These are phyloP conservation scores for Lasioglossum zephyrum DNA, from an alignment of 2,888 invertebrate species.

Conservation along the genomic window DNA sequence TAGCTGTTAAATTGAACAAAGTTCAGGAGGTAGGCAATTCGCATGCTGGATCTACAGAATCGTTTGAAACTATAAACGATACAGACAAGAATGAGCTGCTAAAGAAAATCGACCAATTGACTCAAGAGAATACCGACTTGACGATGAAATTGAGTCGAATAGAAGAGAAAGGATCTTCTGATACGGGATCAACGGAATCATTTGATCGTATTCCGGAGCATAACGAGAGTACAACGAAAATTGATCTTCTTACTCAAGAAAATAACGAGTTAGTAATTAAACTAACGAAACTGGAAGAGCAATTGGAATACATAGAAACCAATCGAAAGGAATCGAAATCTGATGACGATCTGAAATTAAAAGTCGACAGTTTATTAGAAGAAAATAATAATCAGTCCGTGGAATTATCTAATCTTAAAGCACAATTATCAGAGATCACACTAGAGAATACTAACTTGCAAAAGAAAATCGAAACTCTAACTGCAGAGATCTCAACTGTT, in stretches of 20 bases:
- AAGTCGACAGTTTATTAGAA: conserved; percentile 58
- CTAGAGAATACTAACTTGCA: conserved; percentile 65
- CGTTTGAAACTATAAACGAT: conserved; percentile 78
- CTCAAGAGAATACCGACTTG: conserved; percentile 78
- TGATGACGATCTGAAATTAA: conserved; percentile 30
- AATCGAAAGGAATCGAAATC: conserved; percentile 24
- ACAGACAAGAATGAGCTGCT: conserved; percentile 76
- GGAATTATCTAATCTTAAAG: conserved; percentile 72
- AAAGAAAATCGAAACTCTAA: conserved; percentile 60
- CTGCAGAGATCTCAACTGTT: conserved; percentile 62
- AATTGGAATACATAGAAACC: conserved; percentile 63
- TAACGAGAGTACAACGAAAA: conserved; percentile 65
- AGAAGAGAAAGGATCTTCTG: conserved; percentile 81
- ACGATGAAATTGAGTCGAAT: conserved; percentile 76
- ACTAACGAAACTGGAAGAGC: conserved; percentile 78
- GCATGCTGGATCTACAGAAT: conserved; percentile 77
- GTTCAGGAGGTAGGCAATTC: conserved; percentile 72
- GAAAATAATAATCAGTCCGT: conserved; percentile 73
- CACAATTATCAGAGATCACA: conserved; percentile 54
- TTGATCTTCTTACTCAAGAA: conserved; percentile 77
- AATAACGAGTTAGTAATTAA: conserved; percentile 79
- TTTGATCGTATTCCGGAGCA: conserved; percentile 79
- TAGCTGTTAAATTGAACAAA: conserved; percentile 71
- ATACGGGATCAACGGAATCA: conserved; percentile 82
- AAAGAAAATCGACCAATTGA: conserved; percentile 78